A percentile compares a stretch with the other conserved stretches of the same genome.
These are phyloP conservation scores for Recurvirostra avosetta DNA, from an alignment of 2,113 vertebrate genomes.

Conservation along the genomic window DNA sequence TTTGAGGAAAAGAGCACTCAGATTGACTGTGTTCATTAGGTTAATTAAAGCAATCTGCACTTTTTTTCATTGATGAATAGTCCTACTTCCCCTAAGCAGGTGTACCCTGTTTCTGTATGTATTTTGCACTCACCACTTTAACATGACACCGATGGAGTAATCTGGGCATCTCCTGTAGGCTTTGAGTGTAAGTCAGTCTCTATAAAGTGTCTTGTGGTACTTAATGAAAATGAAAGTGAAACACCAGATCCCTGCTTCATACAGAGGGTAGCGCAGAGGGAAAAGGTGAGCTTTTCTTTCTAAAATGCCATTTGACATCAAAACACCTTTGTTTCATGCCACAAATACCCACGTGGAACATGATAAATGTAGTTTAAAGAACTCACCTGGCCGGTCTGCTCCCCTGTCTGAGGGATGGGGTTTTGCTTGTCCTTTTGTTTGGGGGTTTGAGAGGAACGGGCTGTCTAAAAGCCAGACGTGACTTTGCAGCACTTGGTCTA, in stretches of 20 bases:
- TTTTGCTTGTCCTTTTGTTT: background rate
- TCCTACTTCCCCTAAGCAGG: background rate
- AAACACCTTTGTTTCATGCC: background rate
- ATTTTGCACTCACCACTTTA: conserved; percentile 22
- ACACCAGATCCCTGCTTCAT: background rate
- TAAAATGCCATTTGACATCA: background rate
- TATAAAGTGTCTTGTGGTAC: background rate
- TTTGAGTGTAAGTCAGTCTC: background rate
- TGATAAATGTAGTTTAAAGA: fast-evolving
- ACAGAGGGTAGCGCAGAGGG: background rate
- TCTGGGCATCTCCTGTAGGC: background rate
- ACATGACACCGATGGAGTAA: background rate
- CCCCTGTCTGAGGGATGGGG: background rate
- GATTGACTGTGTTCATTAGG: background rate
- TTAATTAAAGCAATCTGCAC: conserved; percentile 36
- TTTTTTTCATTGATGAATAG: background rate
- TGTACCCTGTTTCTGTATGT: background rate
- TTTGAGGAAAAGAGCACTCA: background rate
- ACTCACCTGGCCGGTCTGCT: background rate
- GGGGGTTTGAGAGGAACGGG: background rate
- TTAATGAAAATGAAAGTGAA: background rate
- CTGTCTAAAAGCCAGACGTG: background rate
- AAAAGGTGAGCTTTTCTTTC: background rate
- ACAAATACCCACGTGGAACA: fast-evolving
- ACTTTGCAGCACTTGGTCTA: background rate